phyloP scores from a whole-genome alignment of 2,113 vertebrate genomes.

The Oenanthe oenanthe region DNA sequence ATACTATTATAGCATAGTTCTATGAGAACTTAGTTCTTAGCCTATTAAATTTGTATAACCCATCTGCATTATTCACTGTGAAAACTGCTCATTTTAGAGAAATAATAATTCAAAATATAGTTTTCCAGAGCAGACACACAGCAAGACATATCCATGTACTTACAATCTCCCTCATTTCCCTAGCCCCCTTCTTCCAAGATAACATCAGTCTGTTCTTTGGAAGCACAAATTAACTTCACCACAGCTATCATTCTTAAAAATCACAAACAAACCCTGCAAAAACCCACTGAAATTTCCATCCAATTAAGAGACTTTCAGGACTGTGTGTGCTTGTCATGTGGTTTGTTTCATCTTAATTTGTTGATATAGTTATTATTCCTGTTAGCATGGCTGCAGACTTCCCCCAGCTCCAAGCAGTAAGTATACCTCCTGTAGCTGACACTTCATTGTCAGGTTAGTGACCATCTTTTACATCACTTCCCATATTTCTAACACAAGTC shows the following conservation, averaged over 20 bases:
- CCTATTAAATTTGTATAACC: not conserved
- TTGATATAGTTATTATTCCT: not conserved
- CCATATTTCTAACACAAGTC: not conserved
- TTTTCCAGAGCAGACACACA: not conserved
- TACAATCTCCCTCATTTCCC: not conserved
- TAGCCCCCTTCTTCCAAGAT: not conserved
- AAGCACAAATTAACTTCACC: conserved; percentile 21
- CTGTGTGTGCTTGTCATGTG: not conserved
- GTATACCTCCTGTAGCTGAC: not conserved
- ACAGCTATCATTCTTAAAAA: not conserved
- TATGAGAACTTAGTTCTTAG: not conserved
- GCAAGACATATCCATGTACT: rapidly evolving
- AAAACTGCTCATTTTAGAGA: not conserved
- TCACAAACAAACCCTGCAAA: conserved; percentile 8
- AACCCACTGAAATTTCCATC: not conserved
- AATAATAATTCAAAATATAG: not conserved
- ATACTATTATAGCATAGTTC: not conserved
- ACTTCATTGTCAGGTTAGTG: not conserved
- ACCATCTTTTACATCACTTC: not conserved
- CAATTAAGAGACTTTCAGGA: not conserved
- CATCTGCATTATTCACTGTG: not conserved
- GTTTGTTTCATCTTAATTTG: conserved; percentile 30
- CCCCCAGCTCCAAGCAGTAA: not conserved
- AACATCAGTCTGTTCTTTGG: not conserved
- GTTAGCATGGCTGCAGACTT: not conserved